Evolutionary conservation across 2,797 vertebrate genomes (phyloP).

Genomic region (Danio albolineatus): DNA sequence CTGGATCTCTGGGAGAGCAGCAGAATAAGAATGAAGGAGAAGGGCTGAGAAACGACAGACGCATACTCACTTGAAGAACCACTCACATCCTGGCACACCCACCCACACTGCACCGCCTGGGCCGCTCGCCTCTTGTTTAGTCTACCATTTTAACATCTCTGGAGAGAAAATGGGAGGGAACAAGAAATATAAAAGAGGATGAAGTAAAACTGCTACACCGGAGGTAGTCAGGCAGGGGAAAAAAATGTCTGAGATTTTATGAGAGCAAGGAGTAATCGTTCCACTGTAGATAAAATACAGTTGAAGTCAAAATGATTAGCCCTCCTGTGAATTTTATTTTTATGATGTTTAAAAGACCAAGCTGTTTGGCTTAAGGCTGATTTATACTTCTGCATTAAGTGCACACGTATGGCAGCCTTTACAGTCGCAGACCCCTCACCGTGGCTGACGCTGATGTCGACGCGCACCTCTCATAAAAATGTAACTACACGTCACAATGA

Average conservation of each 20-base stretch:
- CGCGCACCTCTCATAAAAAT: too few relatives aligned
- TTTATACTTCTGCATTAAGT: too few relatives aligned
- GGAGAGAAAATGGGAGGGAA: constrained; percentile 11
- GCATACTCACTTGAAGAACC: not conserved
- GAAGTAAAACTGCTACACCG: not conserved
- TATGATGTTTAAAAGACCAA: too few relatives aligned
- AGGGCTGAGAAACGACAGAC: constrained; percentile 7
- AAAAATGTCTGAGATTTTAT: not conserved
- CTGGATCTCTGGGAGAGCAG: constrained; percentile 12
- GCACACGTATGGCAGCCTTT: too few relatives aligned
- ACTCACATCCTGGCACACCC: constrained; percentile 6
- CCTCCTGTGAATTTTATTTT: too few relatives aligned
- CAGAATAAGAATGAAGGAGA: constrained; percentile 49
- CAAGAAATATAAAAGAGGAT: not conserved
- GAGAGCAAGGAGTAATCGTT: too few relatives aligned
- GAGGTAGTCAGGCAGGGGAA: constrained; percentile 3
- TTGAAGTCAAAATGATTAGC: too few relatives aligned
- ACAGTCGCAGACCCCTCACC: too few relatives aligned
- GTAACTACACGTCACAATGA: too few relatives aligned
- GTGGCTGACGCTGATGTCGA: too few relatives aligned
- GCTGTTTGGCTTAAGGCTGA: too few relatives aligned
- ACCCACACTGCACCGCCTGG: constrained; percentile 14
- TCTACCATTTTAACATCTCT: constrained; percentile 28
- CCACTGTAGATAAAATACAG: too few relatives aligned
- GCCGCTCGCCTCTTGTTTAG: constrained; percentile 31